A percentile compares a stretch with the other conserved stretches of the same genome.
phyloP scores from a whole-genome alignment of 2,113 vertebrate genomes.

The Bucco capensis region DNA sequence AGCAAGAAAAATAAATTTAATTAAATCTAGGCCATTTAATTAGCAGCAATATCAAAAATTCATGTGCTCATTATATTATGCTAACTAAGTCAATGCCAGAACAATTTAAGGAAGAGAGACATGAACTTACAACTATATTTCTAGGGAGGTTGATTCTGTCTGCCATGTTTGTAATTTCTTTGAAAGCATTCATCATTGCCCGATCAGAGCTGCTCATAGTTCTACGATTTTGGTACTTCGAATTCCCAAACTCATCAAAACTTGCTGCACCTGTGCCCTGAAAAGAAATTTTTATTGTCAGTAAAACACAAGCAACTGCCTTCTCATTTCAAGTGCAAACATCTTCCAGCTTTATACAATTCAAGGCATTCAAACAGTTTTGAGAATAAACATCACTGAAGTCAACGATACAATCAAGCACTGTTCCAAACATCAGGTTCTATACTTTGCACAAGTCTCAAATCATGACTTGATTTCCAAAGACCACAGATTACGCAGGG shows the following conservation, averaged over 20 bases:
- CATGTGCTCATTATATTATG: constrained; percentile 71
- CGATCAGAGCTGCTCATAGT: constrained; percentile 98
- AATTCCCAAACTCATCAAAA: constrained; percentile 98
- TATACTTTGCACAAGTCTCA: background rate
- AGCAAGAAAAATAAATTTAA: constrained; percentile 70
- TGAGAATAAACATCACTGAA: background rate
- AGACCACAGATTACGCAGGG: background rate
- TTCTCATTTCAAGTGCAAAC: background rate
- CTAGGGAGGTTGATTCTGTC: constrained; percentile 98
- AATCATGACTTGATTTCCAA: background rate
- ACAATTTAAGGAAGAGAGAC: constrained; percentile 40
- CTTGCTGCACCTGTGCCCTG: constrained; percentile 96
- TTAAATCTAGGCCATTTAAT: constrained; percentile 74
- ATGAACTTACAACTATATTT: constrained; percentile 91
- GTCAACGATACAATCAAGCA: fast-evolving
- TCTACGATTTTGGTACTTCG: constrained; percentile 96
- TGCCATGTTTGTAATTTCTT: constrained; percentile 97
- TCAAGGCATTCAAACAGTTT: background rate
- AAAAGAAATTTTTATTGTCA: background rate
- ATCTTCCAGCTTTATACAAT: background rate
- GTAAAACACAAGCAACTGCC: background rate
- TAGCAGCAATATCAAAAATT: constrained; percentile 74
- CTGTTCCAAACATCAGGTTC: background rate
- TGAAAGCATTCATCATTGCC: constrained; percentile 98
- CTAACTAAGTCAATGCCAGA: constrained; percentile 64